phyloP scores from a whole-genome alignment of 2,888 invertebrate species.

The Myopa testacea region DNA sequence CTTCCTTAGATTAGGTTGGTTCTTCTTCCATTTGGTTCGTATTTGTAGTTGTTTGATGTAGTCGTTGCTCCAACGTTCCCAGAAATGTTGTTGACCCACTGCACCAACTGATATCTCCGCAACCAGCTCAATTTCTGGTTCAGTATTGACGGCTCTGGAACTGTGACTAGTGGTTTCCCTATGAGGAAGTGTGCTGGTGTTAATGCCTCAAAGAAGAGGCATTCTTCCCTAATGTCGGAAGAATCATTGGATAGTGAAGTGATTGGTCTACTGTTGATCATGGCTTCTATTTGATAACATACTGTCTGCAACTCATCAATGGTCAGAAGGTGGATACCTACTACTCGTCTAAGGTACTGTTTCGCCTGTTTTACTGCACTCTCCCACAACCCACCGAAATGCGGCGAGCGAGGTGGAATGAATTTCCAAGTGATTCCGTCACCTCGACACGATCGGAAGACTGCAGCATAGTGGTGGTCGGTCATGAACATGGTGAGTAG shows the following conservation, averaged over 20 bases:
- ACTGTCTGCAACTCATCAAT: constrained; percentile 42
- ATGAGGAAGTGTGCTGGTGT: background rate
- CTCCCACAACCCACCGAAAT: constrained; percentile 44
- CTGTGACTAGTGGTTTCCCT: background rate
- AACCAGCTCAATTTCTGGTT: constrained; percentile 14
- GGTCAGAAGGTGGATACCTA: constrained; percentile 30
- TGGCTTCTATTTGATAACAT: constrained; percentile 48
- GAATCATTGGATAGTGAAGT: constrained; percentile 49
- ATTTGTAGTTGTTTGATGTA: constrained; percentile 33
- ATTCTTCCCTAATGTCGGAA: no score
- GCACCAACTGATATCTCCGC: constrained; percentile 31
- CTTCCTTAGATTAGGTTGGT: constrained; percentile 14
- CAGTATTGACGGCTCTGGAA: constrained; percentile 16
- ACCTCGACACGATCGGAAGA: no score
- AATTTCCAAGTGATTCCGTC: no score
- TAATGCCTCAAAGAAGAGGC: no score
- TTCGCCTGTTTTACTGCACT: constrained; percentile 44
- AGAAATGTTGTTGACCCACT: constrained; percentile 32
- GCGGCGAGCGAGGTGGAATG: constrained; percentile 31
- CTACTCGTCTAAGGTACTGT: background rate
- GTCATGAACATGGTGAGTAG: no score
- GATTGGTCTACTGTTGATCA: constrained; percentile 55
- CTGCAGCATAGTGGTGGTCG: no score
- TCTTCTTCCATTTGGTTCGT: constrained; percentile 29
- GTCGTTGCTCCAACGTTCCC: constrained; percentile 3